Evolutionary conservation across 2,888 invertebrate species (phyloP), one percentile per base, ranked within the genome.

Genomic region (Emmelina monodactyla): DNA sequence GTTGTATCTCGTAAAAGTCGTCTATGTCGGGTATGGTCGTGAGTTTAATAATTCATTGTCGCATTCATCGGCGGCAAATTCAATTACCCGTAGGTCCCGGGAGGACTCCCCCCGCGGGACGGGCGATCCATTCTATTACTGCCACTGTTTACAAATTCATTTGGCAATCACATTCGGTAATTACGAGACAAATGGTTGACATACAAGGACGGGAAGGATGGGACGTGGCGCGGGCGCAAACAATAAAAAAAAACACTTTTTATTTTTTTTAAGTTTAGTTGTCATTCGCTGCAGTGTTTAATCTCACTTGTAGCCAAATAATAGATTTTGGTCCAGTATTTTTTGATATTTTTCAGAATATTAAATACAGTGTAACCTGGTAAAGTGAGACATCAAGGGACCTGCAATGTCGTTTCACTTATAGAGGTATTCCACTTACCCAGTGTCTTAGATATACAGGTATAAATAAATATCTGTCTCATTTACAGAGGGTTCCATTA

Each of bases 11-110:
- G n/a, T n/a, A n/a, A n/a, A n/a, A n/a, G n/a, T n/a, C n/a, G n/a
- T n/a, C n/a, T n/a, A n/a, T n/a, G n/a, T n/a, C n/a, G n/a, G n/a
- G n/a, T n/a, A n/a, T n/a, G n/a, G n/a, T n/a, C n/a, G n/a, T n/a
- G n/a, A n/a, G n/a, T n/a, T 73, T 72, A 73, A 75, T 73, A 75
- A 72, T 75, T 73, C 71, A 73, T 68, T 73, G 71, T 69, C 54
- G 68, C 69, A 73, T 73, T 75, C 72, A 73, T 73, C 70, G 73
- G 66, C 62, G 58, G 62, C 68, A 66, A 75, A 73, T 75, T 76
- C 71, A 75, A 76, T 76, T 76, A 75, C 69, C 54, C 49, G 52
- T 40, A n/a, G 42, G 55, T 61, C 57, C 58, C 57, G 33, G 39
- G 44, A 51, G 46, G 33, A 33, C 36, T 44, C 40, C 38, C 37